These are phyloP conservation scores for Drosophila ercepeae DNA, from an alignment of 1,140 invertebrate genomes.

Conservation along the genomic window DNA sequence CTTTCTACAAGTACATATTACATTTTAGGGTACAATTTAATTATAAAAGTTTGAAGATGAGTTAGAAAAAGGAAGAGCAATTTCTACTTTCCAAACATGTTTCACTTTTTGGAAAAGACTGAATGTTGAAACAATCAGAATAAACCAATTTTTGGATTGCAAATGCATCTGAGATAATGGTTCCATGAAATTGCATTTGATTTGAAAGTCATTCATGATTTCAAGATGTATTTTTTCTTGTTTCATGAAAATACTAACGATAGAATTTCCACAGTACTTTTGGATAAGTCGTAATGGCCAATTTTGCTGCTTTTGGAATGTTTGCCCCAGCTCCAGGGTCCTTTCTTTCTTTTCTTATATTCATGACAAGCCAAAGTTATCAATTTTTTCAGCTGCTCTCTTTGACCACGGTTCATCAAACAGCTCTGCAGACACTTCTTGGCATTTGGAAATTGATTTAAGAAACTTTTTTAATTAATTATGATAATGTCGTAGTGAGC, in stretches of 20 bases:
- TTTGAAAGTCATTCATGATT: conserved; percentile 17
- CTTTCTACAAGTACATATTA: too few species aligned
- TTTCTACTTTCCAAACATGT: background rate
- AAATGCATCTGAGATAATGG: conserved; percentile 6
- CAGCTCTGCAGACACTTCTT: conserved; percentile 63
- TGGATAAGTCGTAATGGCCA: conserved; percentile 15
- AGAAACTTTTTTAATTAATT: conserved; percentile 82
- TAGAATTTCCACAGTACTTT: conserved; percentile 28
- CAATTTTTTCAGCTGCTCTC: conserved; percentile 38
- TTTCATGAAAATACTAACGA: conserved; percentile 14
- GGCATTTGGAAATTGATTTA: conserved; percentile 79
- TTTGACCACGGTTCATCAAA: conserved; percentile 71
- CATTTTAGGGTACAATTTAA: background rate
- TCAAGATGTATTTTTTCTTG: too few species aligned
- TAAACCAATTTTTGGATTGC: conserved; percentile 3
- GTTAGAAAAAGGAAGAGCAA: background rate
- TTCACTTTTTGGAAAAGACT: too few species aligned
- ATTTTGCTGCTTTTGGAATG: conserved; percentile 39
- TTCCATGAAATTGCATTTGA: conserved; percentile 5
- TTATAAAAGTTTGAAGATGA: background rate
- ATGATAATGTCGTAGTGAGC: conserved; percentile 72
- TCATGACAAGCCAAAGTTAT: conserved; percentile 50
- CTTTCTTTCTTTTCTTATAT: conserved; percentile 19
- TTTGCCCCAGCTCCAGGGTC: conserved; percentile 2
- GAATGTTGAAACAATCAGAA: background rate